phyloP scores from a whole-genome alignment of 2,888 invertebrate genomes.

The Drosophila pseudotakahashii region DNA sequence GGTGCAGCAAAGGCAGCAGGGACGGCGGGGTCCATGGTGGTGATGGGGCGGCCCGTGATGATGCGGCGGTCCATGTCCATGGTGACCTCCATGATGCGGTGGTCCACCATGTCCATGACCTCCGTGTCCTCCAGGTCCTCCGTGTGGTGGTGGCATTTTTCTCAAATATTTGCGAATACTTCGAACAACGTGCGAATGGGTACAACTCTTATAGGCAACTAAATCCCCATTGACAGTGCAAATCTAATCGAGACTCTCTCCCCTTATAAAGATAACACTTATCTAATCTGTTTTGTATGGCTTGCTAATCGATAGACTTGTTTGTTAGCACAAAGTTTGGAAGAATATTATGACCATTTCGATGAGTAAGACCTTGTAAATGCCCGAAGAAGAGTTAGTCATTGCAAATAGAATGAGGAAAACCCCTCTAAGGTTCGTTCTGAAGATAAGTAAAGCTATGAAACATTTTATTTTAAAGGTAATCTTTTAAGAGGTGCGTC shows the following conservation, averaged over 20 bases:
- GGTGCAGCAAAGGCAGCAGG: slow-evolving; percentile 60
- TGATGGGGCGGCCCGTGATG: slow-evolving; percentile 56
- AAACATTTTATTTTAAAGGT: neutral
- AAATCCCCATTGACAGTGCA: slow-evolving; percentile 36
- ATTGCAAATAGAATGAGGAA: slow-evolving; percentile 11
- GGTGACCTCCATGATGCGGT: slow-evolving; percentile 46
- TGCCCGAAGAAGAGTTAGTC: slow-evolving; percentile 15
- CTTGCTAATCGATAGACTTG: slow-evolving; percentile 28
- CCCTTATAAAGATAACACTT: slow-evolving; percentile 54
- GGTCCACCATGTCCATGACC: slow-evolving; percentile 57
- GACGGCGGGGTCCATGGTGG: slow-evolving; percentile 52
- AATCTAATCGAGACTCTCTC: slow-evolving; percentile 23
- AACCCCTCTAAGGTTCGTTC: slow-evolving; percentile 26
- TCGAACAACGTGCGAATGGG: slow-evolving; percentile 25
- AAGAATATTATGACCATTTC: slow-evolving; percentile 32
- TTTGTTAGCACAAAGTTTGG: slow-evolving; percentile 25
- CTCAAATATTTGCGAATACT: neutral
- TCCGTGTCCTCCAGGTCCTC: slow-evolving; percentile 60
- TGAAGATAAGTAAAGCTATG: slow-evolving; percentile 15
- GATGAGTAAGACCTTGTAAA: slow-evolving; percentile 40
- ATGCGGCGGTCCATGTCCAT: slow-evolving; percentile 46
- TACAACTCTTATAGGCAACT: slow-evolving; percentile 47
- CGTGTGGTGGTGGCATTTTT: slow-evolving; percentile 70
- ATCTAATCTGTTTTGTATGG: slow-evolving; percentile 55
- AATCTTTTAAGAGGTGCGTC: neutral